A percentile compares a stretch with the other conserved stretches of the same genome.
Evolutionary conservation across 2,797 vertebrate species (phyloP).

Genomic region (Petrocephalus schoutedeni): DNA sequence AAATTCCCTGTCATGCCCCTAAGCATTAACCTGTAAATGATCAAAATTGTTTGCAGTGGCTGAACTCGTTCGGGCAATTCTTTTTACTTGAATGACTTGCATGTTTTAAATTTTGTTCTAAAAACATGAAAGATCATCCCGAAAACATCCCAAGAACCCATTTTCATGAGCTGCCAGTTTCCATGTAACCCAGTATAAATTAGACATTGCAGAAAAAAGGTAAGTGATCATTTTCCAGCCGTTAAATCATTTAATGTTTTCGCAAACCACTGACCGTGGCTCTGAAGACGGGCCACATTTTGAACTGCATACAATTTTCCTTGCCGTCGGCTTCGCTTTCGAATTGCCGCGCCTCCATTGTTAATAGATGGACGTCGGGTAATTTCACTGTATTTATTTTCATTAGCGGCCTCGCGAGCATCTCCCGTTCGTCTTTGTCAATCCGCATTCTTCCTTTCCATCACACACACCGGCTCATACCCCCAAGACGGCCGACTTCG

Average conservation of each 20-base stretch:
- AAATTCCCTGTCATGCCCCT: neutral
- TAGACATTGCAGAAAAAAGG: neutral
- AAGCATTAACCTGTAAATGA: neutral
- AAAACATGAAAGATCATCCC: neutral
- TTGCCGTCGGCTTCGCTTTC: neutral
- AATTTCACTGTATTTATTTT: neutral
- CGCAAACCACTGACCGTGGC: neutral
- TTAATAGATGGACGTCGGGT: neutral
- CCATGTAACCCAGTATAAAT: neutral
- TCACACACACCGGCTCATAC: conserved; percentile 6
- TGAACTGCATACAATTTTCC: neutral
- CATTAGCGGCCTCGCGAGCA: neutral
- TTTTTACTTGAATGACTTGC: neutral
- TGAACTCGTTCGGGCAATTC: neutral
- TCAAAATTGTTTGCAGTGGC: neutral
- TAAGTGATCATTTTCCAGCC: neutral
- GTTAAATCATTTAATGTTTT: conserved; percentile 3
- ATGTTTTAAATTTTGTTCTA: neutral
- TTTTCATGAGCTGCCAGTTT: neutral
- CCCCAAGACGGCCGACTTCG: neutral
- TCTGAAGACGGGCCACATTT: neutral
- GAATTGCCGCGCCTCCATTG: neutral
- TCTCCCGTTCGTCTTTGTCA: conserved; percentile 12
- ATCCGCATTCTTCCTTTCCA: neutral
- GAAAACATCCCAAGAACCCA: conserved; percentile 1